phyloP scores from a whole-genome alignment of 2,113 vertebrate species.

The Passer domesticus region DNA sequence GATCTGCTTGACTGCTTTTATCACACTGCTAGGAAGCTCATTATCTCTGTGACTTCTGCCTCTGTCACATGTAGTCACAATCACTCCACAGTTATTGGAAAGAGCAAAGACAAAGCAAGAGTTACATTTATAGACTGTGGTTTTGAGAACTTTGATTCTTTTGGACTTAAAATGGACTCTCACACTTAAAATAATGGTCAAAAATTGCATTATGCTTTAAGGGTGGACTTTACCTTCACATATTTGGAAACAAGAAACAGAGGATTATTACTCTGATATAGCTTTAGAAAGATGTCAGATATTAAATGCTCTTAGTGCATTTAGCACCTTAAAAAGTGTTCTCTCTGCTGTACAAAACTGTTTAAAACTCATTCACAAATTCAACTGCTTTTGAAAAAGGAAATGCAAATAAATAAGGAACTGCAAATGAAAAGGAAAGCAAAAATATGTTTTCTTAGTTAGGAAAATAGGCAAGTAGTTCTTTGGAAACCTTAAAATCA shows the following conservation, averaged over 20 bases:
- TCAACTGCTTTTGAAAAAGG: neutral
- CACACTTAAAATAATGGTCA: neutral
- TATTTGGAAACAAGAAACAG: neutral
- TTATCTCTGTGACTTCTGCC: neutral
- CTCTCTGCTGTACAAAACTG: neutral
- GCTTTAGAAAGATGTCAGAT: neutral
- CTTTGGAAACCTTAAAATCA: neutral
- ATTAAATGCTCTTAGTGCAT: neutral
- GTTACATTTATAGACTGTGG: neutral
- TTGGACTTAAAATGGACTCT: neutral
- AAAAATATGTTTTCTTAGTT: neutral
- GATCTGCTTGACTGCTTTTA: neutral
- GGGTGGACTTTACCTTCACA: neutral
- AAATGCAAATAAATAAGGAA: neutral
- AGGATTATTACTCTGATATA: neutral
- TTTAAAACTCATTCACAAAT: neutral
- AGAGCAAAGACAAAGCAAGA: neutral
- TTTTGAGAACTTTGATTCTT: neutral
- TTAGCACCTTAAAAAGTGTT: neutral
- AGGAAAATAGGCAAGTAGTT: neutral
- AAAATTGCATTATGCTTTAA: neutral
- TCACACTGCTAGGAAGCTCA: neutral
- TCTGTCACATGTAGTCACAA: neutral
- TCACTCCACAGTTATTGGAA: neutral
- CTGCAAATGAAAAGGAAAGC: neutral